Evolutionary conservation across 2,113 vertebrate genomes (phyloP), one percentile per base, ranked within the genome.

Genomic region (Litocranius walleri): DNA sequence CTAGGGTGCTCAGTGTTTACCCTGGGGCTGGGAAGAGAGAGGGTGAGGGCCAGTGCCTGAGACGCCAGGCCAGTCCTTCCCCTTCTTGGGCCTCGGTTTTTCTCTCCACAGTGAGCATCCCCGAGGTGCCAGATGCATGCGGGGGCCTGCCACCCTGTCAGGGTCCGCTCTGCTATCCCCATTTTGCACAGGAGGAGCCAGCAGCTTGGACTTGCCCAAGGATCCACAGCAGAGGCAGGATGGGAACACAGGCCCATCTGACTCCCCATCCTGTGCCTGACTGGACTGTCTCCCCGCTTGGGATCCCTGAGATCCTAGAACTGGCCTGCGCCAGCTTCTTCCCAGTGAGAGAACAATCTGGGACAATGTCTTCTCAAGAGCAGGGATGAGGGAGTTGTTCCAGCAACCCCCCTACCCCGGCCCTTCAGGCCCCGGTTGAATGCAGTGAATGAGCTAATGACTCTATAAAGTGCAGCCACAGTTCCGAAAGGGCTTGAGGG

Each of bases 301-400:
- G 71, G 77, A 84, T 94, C 85, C 48, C 67, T 71, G 94, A 77
- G 59, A 56, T 45, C 77, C 85, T 92, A 95, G 71, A 85, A 91
- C 54, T 33, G 89, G 67, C n/a, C 62, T 14, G 14, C 33, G 16
- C 57, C 48, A 29, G 81, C 25, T 71, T 54, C 88, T 94, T 36
- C 67, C 71, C 43, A 85, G 29, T 52, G 40, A 80, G 93, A 94
- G 93, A 91, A 88, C 88, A 74, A 86, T 95, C 93, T 94, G 61
- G 94, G 97, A 86, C 54, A 59, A 27, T 71, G 64, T 85, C 50
- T 95, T 59, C 91, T 61, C 52, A 33, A 95, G 43, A 92, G 67
- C 83, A 71, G 43, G 56, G 25, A 14, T 36, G 83, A 91, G 89
- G 29, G 61, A 40, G 36, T 56, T 48, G 81, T 48, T 52, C 21